Conservation (phyloP, 2,888 invertebrate species). For the Epinotia demarniana region DNA sequence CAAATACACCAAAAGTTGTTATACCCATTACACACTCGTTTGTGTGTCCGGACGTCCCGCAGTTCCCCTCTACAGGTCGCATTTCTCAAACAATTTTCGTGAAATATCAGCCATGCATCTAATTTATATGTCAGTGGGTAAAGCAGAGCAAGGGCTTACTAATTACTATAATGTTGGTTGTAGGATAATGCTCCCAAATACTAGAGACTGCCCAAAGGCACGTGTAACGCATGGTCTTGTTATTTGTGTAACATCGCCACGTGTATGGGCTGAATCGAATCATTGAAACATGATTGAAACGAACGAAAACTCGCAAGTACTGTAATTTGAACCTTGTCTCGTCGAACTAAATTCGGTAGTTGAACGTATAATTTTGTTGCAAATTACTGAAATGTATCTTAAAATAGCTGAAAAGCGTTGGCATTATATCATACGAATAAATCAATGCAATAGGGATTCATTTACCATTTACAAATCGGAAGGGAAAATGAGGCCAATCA, state of each 20-base stretch:
- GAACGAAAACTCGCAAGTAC: neutral
- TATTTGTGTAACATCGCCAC: neutral
- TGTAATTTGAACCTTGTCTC: neutral
- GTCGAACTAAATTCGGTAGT: neutral
- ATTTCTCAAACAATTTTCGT: too few relatives aligned
- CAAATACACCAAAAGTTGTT: too few relatives aligned
- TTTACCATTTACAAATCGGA: constrained; percentile 25
- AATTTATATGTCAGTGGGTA: too few relatives aligned
- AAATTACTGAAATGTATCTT: neutral
- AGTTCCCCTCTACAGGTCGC: too few relatives aligned
- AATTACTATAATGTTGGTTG: too few relatives aligned
- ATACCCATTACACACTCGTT: too few relatives aligned
- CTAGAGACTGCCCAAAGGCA: too few relatives aligned
- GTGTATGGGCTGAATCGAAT: neutral
- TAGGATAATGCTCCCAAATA: too few relatives aligned
- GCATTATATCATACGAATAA: constrained; percentile 28
- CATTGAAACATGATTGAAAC: too few relatives aligned
- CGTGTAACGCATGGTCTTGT: neutral
- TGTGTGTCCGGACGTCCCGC: too few relatives aligned
- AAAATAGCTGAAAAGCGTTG: constrained; percentile 21
- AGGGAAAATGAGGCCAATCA: constrained; percentile 30
- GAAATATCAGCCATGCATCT: too few relatives aligned
- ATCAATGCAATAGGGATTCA: constrained; percentile 8
- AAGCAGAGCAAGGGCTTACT: too few relatives aligned
- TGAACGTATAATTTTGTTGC: neutral